Percentiles rank a stretch among this genome's conserved stretches.
phyloP scores from a whole-genome alignment of 2,797 vertebrate species.

The Paratrypauchen microcephalus region DNA sequence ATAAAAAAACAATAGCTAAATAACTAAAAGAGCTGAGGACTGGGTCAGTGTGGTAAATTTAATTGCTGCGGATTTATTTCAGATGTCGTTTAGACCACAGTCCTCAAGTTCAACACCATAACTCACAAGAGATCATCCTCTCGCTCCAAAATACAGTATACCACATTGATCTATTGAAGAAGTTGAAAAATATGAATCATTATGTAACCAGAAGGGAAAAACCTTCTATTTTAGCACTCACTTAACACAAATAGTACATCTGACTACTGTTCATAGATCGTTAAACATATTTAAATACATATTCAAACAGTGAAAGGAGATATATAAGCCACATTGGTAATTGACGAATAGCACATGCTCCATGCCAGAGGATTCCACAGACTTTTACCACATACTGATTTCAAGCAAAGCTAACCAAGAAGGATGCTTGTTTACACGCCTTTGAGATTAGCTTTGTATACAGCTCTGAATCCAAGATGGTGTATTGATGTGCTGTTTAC shows the following conservation, averaged over 20 bases:
- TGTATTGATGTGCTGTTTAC: conserved; percentile 24
- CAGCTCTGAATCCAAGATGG: conserved; percentile 20
- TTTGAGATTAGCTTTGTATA: conserved; percentile 36
- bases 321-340: neutral
- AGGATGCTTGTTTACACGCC: conserved; percentile 2
- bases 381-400: neutral
- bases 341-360: neutral
- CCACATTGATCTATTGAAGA: neutral
- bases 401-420: conserved; percentile 17
- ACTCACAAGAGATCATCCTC: conserved; percentile 37
- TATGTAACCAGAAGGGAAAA: neutral
- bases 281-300: neutral
- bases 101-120: conserved; percentile 27
- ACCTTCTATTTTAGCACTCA: neutral
- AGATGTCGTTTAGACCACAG: conserved; percentile 24
- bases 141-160: conserved; percentile 1
- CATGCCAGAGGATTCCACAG: neutral
- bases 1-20: no score
- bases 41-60: conserved; percentile 21
- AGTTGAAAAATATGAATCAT: neutral
- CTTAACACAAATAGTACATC: neutral
- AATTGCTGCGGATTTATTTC: conserved; percentile 44
- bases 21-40: neutral
- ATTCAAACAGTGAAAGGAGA: neutral
- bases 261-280: neutral